Evolutionary conservation across 2,113 vertebrate species (phyloP), one percentile per base, ranked within the genome.

Genomic region (Notechis scutatus): DNA sequence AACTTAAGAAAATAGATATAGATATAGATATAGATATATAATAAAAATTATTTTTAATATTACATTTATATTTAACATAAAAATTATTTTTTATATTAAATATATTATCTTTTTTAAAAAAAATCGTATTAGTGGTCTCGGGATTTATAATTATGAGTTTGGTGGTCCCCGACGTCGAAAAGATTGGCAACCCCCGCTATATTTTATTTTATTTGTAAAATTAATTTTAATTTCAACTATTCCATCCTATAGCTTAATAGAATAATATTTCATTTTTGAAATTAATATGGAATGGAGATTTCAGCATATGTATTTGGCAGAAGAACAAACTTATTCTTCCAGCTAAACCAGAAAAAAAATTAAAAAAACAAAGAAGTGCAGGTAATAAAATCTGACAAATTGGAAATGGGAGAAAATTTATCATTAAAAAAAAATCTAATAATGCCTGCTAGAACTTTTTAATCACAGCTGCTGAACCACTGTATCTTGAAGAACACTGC

Each of bases 391-490:
- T 91, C 88, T 94, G 95, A 96, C 96, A 97, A 93, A 92, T 93
- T 93, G 95, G 95, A 89, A 95, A 95, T 94, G 94, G 93, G 87
- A 95, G 59, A 95, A 95, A 97, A 96, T 94, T 93, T 96, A 94
- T 96, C 89, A 95, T 93, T 26, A 93, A 95, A 93, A 94, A 94
- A 94, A 95, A 88, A 95, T 54, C 91, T 96, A 95, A 94, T 97
- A 97, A 97, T 95, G 54, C 24, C 93, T 97, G 85, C 93, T 90
- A 95, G 89, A 94, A 95, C 90, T 94, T 96, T 95, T 97, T 96
- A 97, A 97, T 97, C 95, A 97, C 88, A 95, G 92, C 89, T 94
- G 96, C 92, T 92, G 93, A 97, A 95, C 93, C 89, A 88, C 56
- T 96, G 64, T 92, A 95, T 95, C 94, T 94, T 95, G 92, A 97